These are phyloP conservation scores for Apodemus speciosus DNA, from an alignment of 2,113 vertebrate species.

Conservation along the genomic window DNA sequence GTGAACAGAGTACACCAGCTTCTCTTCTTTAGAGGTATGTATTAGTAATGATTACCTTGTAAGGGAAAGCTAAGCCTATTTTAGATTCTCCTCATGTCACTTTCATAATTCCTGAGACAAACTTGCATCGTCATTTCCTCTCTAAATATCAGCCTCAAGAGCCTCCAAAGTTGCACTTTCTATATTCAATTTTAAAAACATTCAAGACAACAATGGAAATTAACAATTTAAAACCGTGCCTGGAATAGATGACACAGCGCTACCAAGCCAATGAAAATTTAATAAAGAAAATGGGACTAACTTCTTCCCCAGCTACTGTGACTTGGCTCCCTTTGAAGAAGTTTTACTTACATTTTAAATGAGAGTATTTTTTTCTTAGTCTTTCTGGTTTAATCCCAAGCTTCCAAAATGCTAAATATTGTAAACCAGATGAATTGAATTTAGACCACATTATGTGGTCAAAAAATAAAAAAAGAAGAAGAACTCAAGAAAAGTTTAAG, in stretches of 20 bases:
- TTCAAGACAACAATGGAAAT: conserved; percentile 36
- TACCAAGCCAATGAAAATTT: conserved; percentile 48
- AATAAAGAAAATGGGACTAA: conserved; percentile 17
- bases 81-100: neutral
- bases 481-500: neutral
- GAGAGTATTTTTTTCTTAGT: neutral
- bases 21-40: neutral
- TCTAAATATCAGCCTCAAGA: neutral
- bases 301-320: neutral
- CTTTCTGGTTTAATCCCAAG: conserved; percentile 8
- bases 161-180: neutral
- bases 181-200: neutral
- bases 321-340: conserved; percentile 37
- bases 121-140: neutral
- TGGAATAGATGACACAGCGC: neutral
- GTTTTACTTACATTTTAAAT: conserved; percentile 2
- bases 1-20: neutral
- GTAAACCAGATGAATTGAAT: conserved; percentile 32
- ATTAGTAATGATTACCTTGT: neutral
- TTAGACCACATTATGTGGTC: neutral
- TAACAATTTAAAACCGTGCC: conserved; percentile 8
- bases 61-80: neutral
- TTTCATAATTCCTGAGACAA: conserved; percentile 5
- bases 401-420: conserved; percentile 38
- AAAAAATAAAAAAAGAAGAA: conserved; percentile 35